Percentiles rank a stretch among this genome's conserved stretches.
Conservation (phyloP, 2,888 invertebrate genomes). For the Ecliptopera silaceata region DNA sequence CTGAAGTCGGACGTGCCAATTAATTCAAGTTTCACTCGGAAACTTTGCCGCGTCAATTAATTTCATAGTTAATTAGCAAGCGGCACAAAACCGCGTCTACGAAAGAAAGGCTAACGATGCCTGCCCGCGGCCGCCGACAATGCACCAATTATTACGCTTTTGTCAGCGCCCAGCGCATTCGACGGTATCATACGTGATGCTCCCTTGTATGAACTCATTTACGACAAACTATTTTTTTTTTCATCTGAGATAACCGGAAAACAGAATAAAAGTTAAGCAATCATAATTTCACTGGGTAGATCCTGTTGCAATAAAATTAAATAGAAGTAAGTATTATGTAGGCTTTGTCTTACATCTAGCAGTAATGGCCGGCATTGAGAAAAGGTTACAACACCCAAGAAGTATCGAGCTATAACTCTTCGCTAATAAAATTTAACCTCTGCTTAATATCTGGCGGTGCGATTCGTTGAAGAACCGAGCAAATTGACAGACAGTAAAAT, state of each 20-base stretch:
- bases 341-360: constrained; percentile 71
- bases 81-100: constrained; percentile 76
- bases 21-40: constrained; percentile 83
- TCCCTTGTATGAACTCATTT: constrained; percentile 1
- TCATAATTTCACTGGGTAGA: constrained; percentile 32
- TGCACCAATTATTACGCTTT: constrained; percentile 77
- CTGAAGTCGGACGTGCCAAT: constrained; percentile 83
- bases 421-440: constrained; percentile 81
- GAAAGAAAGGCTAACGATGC: constrained; percentile 80
- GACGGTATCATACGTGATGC: constrained; percentile 7
- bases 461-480: constrained; percentile 55
- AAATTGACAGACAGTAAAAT: constrained; percentile 83
- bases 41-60: constrained; percentile 83
- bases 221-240: neutral
- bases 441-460: constrained; percentile 76
- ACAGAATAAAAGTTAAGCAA: too few species aligned
- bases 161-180: constrained; percentile 52
- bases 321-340: constrained; percentile 65
- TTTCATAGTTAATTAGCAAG: constrained; percentile 83
- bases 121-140: constrained; percentile 60
- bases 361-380: constrained; percentile 59
- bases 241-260: neutral
- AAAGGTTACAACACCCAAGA: constrained; percentile 52
- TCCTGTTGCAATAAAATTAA: constrained; percentile 53
- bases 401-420: constrained; percentile 65